phyloP scores from a whole-genome alignment of 2,113 vertebrate species.

The Chloropsis hardwickii region DNA sequence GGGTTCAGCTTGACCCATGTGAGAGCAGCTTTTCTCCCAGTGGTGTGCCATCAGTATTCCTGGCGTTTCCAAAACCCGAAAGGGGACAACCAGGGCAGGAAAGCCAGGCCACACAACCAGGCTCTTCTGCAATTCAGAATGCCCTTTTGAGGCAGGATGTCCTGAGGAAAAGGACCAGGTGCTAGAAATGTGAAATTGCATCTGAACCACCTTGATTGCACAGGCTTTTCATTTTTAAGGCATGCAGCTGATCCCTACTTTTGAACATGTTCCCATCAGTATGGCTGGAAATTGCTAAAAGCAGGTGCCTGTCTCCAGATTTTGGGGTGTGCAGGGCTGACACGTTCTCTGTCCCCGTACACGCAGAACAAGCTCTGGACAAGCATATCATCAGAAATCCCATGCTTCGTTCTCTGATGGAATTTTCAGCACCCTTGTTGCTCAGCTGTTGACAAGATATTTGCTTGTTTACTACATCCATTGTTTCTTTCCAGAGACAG shows the following conservation, averaged over 20 bases:
- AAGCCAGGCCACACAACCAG: background rate
- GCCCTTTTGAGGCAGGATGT: background rate
- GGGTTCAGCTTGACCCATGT: rapidly evolving
- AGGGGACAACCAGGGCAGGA: background rate
- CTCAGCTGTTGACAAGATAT: background rate
- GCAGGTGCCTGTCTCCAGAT: background rate
- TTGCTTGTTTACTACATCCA: conserved; percentile 23
- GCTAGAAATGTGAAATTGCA: background rate
- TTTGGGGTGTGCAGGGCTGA: background rate
- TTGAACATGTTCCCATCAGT: background rate
- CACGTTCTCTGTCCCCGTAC: background rate
- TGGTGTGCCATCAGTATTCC: rapidly evolving
- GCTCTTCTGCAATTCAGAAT: background rate
- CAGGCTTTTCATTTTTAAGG: background rate
- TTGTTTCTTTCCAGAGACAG: conserved; percentile 3
- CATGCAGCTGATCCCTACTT: background rate
- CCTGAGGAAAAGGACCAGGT: background rate
- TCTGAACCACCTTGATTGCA: background rate
- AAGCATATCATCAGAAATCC: conserved; percentile 2
- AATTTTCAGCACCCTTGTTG: background rate
- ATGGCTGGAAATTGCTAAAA: conserved; percentile 45
- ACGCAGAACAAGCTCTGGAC: background rate
- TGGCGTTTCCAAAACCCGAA: background rate
- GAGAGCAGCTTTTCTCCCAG: background rate
- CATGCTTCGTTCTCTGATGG: background rate